Percentiles rank a stretch among this genome's conserved stretches.
These are phyloP conservation scores for Grammomys surdaster DNA, from an alignment of 2,113 vertebrate genomes.

Conservation along the genomic window DNA sequence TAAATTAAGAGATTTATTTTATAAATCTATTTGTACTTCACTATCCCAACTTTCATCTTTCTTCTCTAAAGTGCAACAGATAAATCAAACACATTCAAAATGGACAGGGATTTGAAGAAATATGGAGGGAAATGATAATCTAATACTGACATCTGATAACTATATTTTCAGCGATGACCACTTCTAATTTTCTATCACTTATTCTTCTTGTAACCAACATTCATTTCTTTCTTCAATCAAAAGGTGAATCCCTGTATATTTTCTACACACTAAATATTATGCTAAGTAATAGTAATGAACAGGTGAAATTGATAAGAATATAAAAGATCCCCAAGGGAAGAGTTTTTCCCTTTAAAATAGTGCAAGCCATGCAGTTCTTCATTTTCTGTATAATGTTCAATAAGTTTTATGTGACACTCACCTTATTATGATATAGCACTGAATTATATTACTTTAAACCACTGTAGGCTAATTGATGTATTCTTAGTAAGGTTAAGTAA, in stretches of 20 bases:
- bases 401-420: background rate
- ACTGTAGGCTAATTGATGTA: background rate
- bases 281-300: background rate
- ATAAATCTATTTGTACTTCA: background rate
- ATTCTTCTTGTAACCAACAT: background rate
- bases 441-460: background rate
- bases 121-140: background rate
- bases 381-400: background rate
- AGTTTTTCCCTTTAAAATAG: background rate
- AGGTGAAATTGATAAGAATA: background rate
- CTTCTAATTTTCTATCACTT: background rate
- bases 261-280: background rate
- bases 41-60: background rate
- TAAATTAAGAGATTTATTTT: background rate
- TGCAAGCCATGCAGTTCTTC: background rate
- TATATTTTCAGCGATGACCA: background rate
- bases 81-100: slow-evolving; percentile 31
- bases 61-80: background rate
- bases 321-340: background rate
- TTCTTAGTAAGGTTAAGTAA: background rate
- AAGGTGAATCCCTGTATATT: background rate
- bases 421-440: background rate
- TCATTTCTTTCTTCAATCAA: background rate
- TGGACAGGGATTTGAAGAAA: background rate
- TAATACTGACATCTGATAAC: background rate